Evolutionary conservation across 2,888 invertebrate species (phyloP).

Genomic region (Pinctada fucata): DNA sequence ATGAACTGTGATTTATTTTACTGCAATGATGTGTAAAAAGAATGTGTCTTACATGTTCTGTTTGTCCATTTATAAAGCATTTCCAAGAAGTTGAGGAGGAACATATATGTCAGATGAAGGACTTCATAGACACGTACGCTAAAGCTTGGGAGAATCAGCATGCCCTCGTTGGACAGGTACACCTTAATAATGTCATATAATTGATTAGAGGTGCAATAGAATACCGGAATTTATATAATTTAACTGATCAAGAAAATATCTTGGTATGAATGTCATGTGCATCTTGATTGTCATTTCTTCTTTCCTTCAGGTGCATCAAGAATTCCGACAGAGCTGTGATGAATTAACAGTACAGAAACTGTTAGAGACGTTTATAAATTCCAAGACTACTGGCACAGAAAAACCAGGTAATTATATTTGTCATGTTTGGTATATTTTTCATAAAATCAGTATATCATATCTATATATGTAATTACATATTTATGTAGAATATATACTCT

Average conservation of each 20-base stretch:
- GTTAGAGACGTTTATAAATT: constrained; percentile 92
- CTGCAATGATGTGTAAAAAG: too few species aligned
- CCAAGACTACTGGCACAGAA: constrained; percentile 94
- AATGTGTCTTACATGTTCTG: too few species aligned
- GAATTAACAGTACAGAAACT: constrained; percentile 95
- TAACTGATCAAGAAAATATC: too few species aligned
- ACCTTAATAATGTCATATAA: constrained; percentile 43
- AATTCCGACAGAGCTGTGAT: constrained; percentile 93
- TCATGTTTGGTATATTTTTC: too few species aligned
- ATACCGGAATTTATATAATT: too few species aligned
- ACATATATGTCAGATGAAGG: constrained; percentile 95
- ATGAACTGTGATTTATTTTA: too few species aligned
- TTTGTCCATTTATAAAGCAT: constrained; percentile 73
- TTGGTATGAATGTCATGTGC: too few species aligned
- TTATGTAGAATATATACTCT: too few species aligned
- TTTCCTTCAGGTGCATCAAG: constrained; percentile 86
- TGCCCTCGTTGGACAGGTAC: constrained; percentile 89
- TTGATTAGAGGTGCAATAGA: not conserved
- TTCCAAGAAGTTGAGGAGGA: constrained; percentile 97
- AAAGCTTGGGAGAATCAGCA: constrained; percentile 86
- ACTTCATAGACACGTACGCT: constrained; percentile 92
- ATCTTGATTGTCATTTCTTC: too few species aligned
- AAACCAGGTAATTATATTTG: constrained; percentile 85
- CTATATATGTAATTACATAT: too few species aligned
- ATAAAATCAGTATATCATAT: too few species aligned